phyloP scores from a whole-genome alignment of 1,140 invertebrate species.

The Drosophila fuyamai region DNA sequence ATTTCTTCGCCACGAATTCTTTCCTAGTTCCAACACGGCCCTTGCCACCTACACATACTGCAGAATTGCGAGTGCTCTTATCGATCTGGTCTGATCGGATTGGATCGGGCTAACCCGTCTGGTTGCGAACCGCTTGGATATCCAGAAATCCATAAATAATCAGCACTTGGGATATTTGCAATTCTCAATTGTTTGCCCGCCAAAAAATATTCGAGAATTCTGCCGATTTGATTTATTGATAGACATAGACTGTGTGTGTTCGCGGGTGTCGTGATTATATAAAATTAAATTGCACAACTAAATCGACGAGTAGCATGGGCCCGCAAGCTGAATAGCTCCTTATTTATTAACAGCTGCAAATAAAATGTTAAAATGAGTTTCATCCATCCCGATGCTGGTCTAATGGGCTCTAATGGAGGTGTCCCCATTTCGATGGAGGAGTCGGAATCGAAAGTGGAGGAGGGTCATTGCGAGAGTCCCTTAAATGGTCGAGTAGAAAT shows the following conservation, averaged over 20 bases:
- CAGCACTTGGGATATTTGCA: conserved; percentile 15
- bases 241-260: conserved; percentile 14
- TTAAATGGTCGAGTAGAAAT: conserved; percentile 53
- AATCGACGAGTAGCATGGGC: conserved; percentile 29
- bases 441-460: not conserved
- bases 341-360: conserved; percentile 6
- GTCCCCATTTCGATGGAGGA: not conserved
- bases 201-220: conserved; percentile 8
- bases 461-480: conserved; percentile 1
- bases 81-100: not conserved
- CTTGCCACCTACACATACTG: conserved; percentile 36
- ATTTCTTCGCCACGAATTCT: conserved; percentile 31
- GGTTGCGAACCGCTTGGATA: conserved; percentile 9
- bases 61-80: conserved; percentile 6
- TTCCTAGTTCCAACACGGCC: conserved; percentile 43
- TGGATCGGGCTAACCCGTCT: not conserved
- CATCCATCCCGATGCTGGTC: conserved; percentile 64
- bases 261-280: conserved; percentile 58
- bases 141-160: conserved; percentile 18
- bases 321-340: conserved; percentile 3
- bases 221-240: conserved; percentile 28
- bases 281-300: conserved; percentile 55
- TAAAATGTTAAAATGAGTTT: conserved; percentile 60
- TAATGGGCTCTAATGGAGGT: conserved; percentile 40
- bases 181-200: conserved; percentile 16